Base-by-base conservation (phyloP, 2,888 invertebrate genomes). In the Pardosa pseudoannulata region DNA sequence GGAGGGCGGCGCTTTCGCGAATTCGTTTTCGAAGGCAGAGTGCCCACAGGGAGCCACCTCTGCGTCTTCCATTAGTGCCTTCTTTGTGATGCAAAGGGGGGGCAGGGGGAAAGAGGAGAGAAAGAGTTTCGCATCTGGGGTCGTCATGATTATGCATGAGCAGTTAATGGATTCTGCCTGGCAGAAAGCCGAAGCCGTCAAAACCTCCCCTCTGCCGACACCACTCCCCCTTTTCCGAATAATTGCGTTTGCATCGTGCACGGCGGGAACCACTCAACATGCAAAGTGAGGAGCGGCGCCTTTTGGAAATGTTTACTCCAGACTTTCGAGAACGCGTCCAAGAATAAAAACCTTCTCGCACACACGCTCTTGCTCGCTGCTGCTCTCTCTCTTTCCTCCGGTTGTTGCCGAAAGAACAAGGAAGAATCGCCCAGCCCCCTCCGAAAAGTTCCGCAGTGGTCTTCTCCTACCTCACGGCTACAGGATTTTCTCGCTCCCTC, bases 81-180 rank as follows among this genome's bases (percentile, higher is more conserved):
- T 46, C 41, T 46, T 46, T 46, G 36, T 46, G n/a, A 5, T n/a
- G 41, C 9, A 46, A 46, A 46, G 41, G 36, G 36, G 36, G 36
- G 36, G 6, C 11, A 11, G 36, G 16, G 41, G 16, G 41, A n/a
- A n/a, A n/a, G 9, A 9, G 36, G 36, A 36, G 5, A 7, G 5
- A 9, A 36, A 36, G 9, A 36, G 23, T 23, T 23, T 23, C 56
- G 56, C 56, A 56, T 56, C 56, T 56, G 56, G 56, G 56, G 23
- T 56, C 56, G 56, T 56, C 56, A 56, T 56, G 56, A 56, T 56
- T 56, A 56, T 56, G 56, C 56, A 56, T 56, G 56, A 56, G 56
- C 23, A 1, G 23, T 23, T 56, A 56, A 56, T 56, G 56, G 56
- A 19, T 23, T 56, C 56, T n/a, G 19, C 56, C 56, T 23, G 3